Evolutionary conservation across 1,140 invertebrate species (phyloP), one percentile per base, ranked within the genome.

Genomic region (Diorhabda elongata): DNA sequence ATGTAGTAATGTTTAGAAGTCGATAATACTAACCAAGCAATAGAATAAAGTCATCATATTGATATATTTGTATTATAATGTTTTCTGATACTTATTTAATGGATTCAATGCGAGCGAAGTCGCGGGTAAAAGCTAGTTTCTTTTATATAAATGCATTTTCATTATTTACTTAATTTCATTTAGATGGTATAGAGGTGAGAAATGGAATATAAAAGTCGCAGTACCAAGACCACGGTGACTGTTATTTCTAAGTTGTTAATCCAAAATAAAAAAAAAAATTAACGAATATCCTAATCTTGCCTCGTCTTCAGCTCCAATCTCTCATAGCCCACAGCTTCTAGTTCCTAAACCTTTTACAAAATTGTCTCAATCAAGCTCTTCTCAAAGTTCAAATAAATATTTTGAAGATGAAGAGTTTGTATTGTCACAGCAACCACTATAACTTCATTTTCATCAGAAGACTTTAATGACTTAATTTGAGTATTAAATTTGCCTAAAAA

Each of bases 401-500:
- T 47, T 45, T 64, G 42, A 7, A 11, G 0, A 5, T 45, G 26
- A 26, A 26, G 26, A 26, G 26, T 26, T 26, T 26, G 26, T 26
- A 26, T 26, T 26, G 26, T 26, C 43, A 8, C 43, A 3, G 26
- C 26, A 43, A 64, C 43, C 3, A 64, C 43, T 7, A 44, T 7
- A 64, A 73, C 72, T 69, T 61, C 57, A 74, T 74, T 66, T 76
- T 61, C 67, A 66, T 69, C 69, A 69, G 70, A 74, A 74, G 74
- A 74, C 11, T 74, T 78, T 58, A 74, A 75, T 71, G 76, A 78
- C 60, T 68, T 80, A 63, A 74, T 1, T 26, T 26, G 74, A 75
- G 77, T 78, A 69, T 76, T 80, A 70, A 75, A 76, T 73, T 67
- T 78, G 57, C 72, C 77, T 62, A 79, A 78, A 75, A 61, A 67